A percentile compares a stretch with the other conserved stretches of the same genome.
phyloP scores from a whole-genome alignment of 2,888 invertebrate genomes.

The Clepsis dumicolana region DNA sequence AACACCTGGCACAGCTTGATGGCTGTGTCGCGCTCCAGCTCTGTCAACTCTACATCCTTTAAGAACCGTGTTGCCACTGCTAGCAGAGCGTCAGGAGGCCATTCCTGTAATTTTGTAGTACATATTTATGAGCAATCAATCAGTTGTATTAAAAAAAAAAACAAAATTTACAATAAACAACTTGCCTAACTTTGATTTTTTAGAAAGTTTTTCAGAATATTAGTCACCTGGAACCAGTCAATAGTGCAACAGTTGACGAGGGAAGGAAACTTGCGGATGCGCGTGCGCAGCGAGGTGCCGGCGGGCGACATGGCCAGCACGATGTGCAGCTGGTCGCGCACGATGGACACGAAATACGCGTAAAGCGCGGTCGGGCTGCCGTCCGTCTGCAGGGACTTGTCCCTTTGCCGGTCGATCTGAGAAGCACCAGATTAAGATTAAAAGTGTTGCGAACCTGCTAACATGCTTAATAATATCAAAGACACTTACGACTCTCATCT shows the following conservation, averaged over 20 bases:
- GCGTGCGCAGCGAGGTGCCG: constrained; percentile 92
- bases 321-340: constrained; percentile 95
- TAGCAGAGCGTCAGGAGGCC: constrained; percentile 97
- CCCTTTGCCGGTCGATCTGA: constrained; percentile 94
- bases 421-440: background rate
- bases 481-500: constrained; percentile 90
- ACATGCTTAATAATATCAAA: background rate
- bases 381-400: constrained; percentile 95
- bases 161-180: too few species aligned
- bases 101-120: constrained; percentile 85
- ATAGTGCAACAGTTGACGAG: constrained; percentile 98
- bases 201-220: background rate
- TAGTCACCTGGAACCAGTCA: constrained; percentile 94
- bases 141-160: too few species aligned
- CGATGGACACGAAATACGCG: constrained; percentile 95
- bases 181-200: background rate
- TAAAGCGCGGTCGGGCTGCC: constrained; percentile 96
- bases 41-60: constrained; percentile 91
- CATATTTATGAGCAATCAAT: too few species aligned
- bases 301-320: constrained; percentile 96
- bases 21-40: constrained; percentile 90
- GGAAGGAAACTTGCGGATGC: constrained; percentile 96
- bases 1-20: constrained; percentile 96
- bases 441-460: background rate
- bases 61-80: constrained; percentile 95